A percentile compares a stretch with the other conserved stretches of the same genome.
Evolutionary conservation across 2,888 invertebrate species (phyloP).

Genomic region (Pristionchus maxplancki): DNA sequence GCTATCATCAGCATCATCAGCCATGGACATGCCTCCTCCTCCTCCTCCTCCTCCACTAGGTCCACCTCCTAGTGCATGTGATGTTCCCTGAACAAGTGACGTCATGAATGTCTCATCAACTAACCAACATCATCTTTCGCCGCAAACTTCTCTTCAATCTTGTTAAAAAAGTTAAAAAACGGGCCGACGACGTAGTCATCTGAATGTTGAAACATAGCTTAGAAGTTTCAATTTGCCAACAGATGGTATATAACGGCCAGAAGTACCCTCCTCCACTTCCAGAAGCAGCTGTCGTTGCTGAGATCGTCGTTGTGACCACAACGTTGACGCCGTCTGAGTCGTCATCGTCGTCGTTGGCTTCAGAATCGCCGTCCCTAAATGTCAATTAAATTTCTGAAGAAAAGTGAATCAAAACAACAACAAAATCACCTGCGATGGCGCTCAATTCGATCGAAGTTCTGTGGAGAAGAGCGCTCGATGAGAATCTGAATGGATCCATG

Average conservation of each 20-base stretch:
- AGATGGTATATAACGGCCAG: too few relatives aligned
- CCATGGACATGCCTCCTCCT: background rate
- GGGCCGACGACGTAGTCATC: background rate
- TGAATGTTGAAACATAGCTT: background rate
- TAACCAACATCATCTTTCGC: background rate
- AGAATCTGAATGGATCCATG: background rate
- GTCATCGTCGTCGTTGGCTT: too few relatives aligned
- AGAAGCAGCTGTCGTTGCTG: too few relatives aligned
- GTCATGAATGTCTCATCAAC: too few relatives aligned
- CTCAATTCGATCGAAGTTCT: background rate
- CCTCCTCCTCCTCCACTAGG: background rate
- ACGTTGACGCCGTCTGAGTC: too few relatives aligned
- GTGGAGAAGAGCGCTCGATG: background rate
- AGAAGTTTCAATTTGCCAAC: background rate
- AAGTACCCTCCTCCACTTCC: too few relatives aligned
- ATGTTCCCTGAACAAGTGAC: background rate
- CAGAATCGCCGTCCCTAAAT: too few relatives aligned
- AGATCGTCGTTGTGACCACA: too few relatives aligned
- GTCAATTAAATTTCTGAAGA: too few relatives aligned
- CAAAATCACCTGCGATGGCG: background rate
- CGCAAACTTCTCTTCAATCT: background rate
- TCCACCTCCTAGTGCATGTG: background rate
- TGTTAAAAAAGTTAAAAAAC: background rate
- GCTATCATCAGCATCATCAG: background rate
- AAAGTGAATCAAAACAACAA: too few relatives aligned